phyloP scores from a whole-genome alignment of 2,888 invertebrate species.

The Temnothorax unifasciatus region DNA sequence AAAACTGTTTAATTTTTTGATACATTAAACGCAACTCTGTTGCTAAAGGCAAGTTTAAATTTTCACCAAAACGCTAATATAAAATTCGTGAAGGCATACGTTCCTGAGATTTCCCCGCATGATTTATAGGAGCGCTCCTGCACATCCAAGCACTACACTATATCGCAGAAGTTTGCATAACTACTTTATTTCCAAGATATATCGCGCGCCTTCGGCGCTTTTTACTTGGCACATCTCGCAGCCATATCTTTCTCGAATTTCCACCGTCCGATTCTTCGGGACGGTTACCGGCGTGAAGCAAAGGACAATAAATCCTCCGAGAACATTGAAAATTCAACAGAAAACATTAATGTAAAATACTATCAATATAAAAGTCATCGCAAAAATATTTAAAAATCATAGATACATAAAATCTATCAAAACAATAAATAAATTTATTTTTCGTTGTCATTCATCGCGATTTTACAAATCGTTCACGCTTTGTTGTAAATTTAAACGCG shows the following conservation, averaged over 20 bases:
- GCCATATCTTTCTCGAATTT: slow-evolving; percentile 52
- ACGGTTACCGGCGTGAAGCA: slow-evolving; percentile 13
- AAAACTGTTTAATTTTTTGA: background rate
- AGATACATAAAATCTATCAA: slow-evolving; percentile 13
- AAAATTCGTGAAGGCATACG: slow-evolving; percentile 41
- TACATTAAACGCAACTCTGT: background rate
- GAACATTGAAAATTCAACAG: slow-evolving; percentile 11
- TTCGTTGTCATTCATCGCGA: background rate
- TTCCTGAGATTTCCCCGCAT: slow-evolving; percentile 39
- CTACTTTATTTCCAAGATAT: slow-evolving; percentile 55
- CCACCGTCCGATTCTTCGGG: slow-evolving; percentile 42
- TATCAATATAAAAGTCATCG: slow-evolving; percentile 31
- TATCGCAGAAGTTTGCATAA: slow-evolving; percentile 54
- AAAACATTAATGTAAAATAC: background rate
- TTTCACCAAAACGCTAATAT: slow-evolving; percentile 3
- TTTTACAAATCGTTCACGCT: background rate
- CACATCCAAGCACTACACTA: slow-evolving; percentile 35
- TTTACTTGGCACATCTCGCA: slow-evolving; percentile 48
- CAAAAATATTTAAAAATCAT: slow-evolving; percentile 39
- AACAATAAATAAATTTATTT: background rate
- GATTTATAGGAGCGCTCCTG: slow-evolving; percentile 36
- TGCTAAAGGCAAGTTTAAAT: background rate
- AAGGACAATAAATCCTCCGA: slow-evolving; percentile 30
- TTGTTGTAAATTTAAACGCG: background rate
- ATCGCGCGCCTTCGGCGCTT: slow-evolving; percentile 50